A percentile compares a stretch with the other conserved stretches of the same genome.
phyloP scores from a whole-genome alignment of 2,888 invertebrate species.

The Eledona agricola region DNA sequence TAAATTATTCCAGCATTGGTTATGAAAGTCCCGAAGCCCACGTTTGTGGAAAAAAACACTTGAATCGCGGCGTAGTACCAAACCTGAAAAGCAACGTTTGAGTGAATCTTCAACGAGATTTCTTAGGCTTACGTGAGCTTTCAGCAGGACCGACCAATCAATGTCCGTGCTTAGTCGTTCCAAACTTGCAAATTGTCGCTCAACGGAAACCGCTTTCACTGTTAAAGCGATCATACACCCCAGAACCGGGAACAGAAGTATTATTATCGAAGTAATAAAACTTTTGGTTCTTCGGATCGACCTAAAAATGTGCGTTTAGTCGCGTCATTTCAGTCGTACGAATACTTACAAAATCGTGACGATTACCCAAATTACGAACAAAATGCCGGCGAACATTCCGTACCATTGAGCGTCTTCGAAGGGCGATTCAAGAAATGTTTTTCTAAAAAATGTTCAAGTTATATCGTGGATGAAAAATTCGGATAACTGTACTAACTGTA shows the following conservation, averaged over 20 bases:
- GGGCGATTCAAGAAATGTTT: conserved; percentile 67
- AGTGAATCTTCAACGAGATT: not conserved
- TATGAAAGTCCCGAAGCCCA: conserved; percentile 71
- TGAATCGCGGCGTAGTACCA: conserved; percentile 74
- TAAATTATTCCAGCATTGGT: conserved; percentile 72
- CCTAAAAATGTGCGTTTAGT: conserved; percentile 46
- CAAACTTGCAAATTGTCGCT: conserved; percentile 49
- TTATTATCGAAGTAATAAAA: conserved; percentile 56
- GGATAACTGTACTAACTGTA: conserved; percentile 53
- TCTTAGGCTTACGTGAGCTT: conserved; percentile 53
- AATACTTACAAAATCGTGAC: conserved; percentile 69
- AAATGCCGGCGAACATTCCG: conserved; percentile 70
- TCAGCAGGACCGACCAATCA: conserved; percentile 55
- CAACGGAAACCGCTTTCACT: conserved; percentile 54
- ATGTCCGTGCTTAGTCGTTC: conserved; percentile 49
- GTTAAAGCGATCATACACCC: conserved; percentile 56
- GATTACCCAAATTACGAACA: conserved; percentile 72
- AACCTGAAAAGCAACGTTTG: conserved; percentile 60
- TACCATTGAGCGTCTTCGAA: conserved; percentile 71
- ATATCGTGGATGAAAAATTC: not conserved
- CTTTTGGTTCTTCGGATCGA: conserved; percentile 57
- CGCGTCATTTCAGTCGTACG: not conserved
- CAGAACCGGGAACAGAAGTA: conserved; percentile 55
- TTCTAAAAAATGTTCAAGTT: conserved; percentile 48
- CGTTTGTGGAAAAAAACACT: conserved; percentile 71